Evolutionary conservation across 2,888 invertebrate species (phyloP).

Genomic region (Thera obeliscata): DNA sequence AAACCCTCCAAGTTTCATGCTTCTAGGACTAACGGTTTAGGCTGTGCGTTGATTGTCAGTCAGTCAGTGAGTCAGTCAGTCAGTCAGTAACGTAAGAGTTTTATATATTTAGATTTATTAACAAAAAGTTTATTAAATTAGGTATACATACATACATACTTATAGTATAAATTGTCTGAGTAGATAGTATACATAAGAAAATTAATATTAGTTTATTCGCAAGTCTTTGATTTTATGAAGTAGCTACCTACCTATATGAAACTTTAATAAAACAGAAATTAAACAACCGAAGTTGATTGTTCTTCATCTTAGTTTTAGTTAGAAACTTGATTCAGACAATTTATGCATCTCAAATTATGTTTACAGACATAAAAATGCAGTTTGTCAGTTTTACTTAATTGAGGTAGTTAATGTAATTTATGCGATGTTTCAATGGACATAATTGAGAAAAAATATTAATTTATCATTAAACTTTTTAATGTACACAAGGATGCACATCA

Average conservation of each 20-base stretch:
- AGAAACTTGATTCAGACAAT: not conserved
- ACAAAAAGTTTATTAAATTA: conserved; percentile 8
- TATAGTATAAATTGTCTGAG: conserved; percentile 2
- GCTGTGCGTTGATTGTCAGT: too few relatives aligned
- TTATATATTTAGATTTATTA: too few relatives aligned
- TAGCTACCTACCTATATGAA: not conserved
- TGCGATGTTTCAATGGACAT: conserved; percentile 14
- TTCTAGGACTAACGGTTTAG: too few relatives aligned
- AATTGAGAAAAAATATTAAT: not conserved
- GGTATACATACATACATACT: not conserved
- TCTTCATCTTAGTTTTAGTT: not conserved
- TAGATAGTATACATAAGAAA: not conserved
- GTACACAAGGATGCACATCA: too few relatives aligned
- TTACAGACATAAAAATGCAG: conserved; percentile 2
- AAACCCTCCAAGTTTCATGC: too few relatives aligned
- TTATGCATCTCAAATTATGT: not conserved
- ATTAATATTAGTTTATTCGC: conserved; percentile 2
- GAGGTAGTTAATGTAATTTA: conserved; percentile 27
- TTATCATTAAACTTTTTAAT: too few relatives aligned
- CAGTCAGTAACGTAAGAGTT: too few relatives aligned
- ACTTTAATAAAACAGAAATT: conserved; percentile 3
- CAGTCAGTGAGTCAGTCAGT: too few relatives aligned
- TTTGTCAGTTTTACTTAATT: conserved; percentile 9
- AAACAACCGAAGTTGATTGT: not conserved
- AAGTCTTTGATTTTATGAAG: conserved; percentile 15